Percentiles rank a stretch among this genome's conserved stretches.
These are phyloP conservation scores for Tachuris rubrigastra DNA, from an alignment of 2,113 vertebrate species.

Conservation along the genomic window DNA sequence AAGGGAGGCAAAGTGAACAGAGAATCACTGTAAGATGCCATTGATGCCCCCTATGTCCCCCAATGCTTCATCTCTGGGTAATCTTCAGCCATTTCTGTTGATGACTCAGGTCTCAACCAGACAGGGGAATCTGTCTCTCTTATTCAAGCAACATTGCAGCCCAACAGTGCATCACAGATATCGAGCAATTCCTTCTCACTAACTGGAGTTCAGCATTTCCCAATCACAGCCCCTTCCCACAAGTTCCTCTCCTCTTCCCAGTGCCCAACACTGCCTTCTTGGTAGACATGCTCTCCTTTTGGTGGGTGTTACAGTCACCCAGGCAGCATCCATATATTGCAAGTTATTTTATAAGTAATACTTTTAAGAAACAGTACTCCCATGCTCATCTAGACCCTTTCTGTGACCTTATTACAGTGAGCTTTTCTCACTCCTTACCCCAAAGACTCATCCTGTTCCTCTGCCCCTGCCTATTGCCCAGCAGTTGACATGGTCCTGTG, in stretches of 20 bases:
- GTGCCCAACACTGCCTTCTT: neutral
- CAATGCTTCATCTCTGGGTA: neutral
- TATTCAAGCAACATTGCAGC: neutral
- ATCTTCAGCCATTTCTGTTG: neutral
- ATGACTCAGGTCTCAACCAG: neutral
- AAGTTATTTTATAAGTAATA: neutral
- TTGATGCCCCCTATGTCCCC: neutral
- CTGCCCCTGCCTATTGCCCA: neutral
- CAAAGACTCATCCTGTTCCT: neutral
- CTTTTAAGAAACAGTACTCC: neutral
- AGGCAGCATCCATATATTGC: neutral
- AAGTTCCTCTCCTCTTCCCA: neutral
- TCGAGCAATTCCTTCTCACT: neutral
- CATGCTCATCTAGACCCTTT: neutral
- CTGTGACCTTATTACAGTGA: neutral
- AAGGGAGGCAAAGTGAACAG: neutral
- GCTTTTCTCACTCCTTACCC: neutral
- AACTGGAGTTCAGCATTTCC: neutral
- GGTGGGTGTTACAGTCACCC: neutral
- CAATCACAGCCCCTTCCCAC: neutral
- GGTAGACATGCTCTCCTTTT: neutral
- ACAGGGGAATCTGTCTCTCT: neutral
- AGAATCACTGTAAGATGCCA: neutral
- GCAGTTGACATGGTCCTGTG: neutral
- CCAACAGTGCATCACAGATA: neutral